These are phyloP conservation scores for Liolophura sinensis DNA, from an alignment of 1,140 invertebrate species.

Conservation along the genomic window DNA sequence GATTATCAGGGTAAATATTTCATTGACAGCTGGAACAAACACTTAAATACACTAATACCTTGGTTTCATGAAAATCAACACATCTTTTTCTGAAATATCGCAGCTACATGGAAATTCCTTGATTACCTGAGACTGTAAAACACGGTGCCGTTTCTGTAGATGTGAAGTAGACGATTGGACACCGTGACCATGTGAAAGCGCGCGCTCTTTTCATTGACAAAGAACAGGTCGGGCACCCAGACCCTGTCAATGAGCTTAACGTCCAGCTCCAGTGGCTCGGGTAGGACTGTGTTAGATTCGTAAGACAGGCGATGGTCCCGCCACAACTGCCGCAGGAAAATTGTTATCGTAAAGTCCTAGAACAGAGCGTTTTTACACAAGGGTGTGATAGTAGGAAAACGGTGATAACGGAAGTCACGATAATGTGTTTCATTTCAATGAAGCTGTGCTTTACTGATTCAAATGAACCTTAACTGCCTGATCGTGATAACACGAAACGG, in stretches of 20 bases:
- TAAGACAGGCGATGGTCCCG: constrained; percentile 73
- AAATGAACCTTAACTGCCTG: too few species aligned
- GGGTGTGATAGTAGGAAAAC: too few species aligned
- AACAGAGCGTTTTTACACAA: background rate
- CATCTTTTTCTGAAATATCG: too few species aligned
- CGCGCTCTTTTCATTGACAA: constrained; percentile 70
- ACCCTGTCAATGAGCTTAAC: constrained; percentile 78
- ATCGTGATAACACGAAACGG: too few species aligned
- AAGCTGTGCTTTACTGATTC: too few species aligned
- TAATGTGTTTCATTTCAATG: too few species aligned
- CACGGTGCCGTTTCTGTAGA: constrained; percentile 35
- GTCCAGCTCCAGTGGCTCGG: constrained; percentile 73
- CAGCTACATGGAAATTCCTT: too few species aligned
- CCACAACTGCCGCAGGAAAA: constrained; percentile 82
- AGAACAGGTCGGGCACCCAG: constrained; percentile 86
- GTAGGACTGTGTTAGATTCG: constrained; percentile 72
- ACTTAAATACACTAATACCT: too few species aligned
- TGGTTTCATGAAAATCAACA: too few species aligned
- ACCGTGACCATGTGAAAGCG: constrained; percentile 58
- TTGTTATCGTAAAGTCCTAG: constrained; percentile 69
- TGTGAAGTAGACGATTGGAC: constrained; percentile 55
- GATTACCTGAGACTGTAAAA: constrained; percentile 42
- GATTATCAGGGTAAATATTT: too few species aligned
- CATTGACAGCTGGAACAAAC: too few species aligned
- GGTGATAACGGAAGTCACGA: too few species aligned